These are phyloP conservation scores for Donacobius atricapilla DNA, from an alignment of 2,113 vertebrate species.

Conservation along the genomic window DNA sequence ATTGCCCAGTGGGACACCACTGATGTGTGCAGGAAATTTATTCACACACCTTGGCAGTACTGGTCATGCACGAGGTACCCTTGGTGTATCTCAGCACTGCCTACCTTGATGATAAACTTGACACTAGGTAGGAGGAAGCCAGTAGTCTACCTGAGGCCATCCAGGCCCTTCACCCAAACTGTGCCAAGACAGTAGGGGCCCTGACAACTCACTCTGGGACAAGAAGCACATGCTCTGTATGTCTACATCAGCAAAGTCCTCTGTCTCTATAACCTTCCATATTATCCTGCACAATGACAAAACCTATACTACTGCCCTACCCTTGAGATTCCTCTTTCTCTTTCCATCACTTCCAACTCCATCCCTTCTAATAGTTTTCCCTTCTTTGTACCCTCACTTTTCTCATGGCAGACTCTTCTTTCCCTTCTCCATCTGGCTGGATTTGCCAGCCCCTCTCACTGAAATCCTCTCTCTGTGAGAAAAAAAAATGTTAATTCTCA, in stretches of 20 bases:
- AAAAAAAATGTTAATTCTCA: background rate
- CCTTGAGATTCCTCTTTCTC: background rate
- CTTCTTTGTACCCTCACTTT: background rate
- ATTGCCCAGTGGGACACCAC: rapidly evolving
- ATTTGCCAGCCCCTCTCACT: background rate
- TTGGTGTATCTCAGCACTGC: background rate
- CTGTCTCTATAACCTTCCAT: background rate
- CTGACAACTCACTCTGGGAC: background rate
- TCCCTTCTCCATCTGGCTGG: background rate
- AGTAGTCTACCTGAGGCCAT: background rate
- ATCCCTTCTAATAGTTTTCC: background rate
- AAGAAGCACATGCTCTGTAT: background rate
- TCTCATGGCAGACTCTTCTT: background rate
- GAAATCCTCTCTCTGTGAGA: background rate
- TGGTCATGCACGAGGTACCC: too few species aligned
- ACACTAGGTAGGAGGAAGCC: background rate
- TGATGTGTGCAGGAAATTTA: background rate
- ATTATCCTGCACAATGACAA: background rate
- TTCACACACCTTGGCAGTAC: background rate
- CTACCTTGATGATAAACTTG: background rate
- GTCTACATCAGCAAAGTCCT: rapidly evolving
- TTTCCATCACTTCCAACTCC: background rate
- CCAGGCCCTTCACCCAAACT: background rate
- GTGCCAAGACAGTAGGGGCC: background rate
- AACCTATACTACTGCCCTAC: background rate